These are phyloP conservation scores for Acrocyrtus sp. DNA, from an alignment of 2,888 invertebrate species.

Conservation along the genomic window DNA sequence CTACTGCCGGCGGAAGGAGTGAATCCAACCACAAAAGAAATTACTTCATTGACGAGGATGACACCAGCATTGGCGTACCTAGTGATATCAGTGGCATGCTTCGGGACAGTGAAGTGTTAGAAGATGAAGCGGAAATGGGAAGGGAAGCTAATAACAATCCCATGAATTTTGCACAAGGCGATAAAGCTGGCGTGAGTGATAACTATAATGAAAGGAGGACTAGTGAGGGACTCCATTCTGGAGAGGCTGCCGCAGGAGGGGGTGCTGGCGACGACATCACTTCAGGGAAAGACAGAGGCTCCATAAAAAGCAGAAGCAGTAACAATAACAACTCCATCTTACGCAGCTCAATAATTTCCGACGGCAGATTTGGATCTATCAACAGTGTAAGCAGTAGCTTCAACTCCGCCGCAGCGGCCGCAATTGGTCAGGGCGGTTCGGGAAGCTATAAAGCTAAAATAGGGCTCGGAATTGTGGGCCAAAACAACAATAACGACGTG, in stretches of 20 bases:
- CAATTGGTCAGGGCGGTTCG: constrained; percentile 8
- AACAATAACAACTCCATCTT: constrained; percentile 3
- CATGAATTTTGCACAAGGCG: neutral
- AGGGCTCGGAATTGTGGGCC: neutral
- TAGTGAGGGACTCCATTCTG: constrained; percentile 32
- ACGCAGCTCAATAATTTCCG: constrained; percentile 53
- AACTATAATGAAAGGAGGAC: constrained; percentile 34
- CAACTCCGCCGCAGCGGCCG: constrained; percentile 45
- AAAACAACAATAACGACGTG: constrained; percentile 37
- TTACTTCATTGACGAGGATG: constrained; percentile 36
- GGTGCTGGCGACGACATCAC: constrained; percentile 31
- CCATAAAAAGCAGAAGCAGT: neutral
- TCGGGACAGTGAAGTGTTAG: constrained; percentile 55
- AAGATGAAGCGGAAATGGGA: constrained; percentile 52
- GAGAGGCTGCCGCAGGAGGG: constrained; percentile 16
- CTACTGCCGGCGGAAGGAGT: neutral
- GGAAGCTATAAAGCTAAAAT: constrained; percentile 10
- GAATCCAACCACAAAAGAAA: constrained; percentile 7
- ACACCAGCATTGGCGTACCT: constrained; percentile 54
- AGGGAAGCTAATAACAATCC: neutral
- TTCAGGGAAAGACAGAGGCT: constrained; percentile 9
- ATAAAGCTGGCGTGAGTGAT: constrained; percentile 2
- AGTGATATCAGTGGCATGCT: constrained; percentile 54
- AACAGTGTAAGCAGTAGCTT: constrained; percentile 53
- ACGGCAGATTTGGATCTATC: constrained; percentile 52